A percentile compares a stretch with the other conserved stretches of the same genome.
Evolutionary conservation across 2,797 vertebrate genomes (phyloP).

Genomic region (Thalassophryne amazonica): DNA sequence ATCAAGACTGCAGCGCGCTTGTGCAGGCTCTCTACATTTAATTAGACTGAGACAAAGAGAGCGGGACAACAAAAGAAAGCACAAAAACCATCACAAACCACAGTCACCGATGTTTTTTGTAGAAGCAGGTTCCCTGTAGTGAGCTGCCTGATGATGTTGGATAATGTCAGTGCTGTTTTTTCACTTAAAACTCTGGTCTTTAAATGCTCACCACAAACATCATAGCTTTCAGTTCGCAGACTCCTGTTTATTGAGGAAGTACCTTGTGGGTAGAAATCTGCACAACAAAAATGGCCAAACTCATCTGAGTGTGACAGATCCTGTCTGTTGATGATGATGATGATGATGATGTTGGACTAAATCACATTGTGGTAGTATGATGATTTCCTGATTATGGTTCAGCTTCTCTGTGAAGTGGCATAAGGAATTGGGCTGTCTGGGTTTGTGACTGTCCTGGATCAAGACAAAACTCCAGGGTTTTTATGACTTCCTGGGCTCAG

Average conservation of each 20-base stretch:
- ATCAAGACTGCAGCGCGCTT: conserved; percentile 3
- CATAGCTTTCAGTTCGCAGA: not conserved
- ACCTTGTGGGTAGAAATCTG: conserved; percentile 2
- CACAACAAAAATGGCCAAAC: not conserved
- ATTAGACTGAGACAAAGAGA: not conserved
- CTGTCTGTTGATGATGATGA: too few species aligned
- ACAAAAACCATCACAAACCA: conserved; percentile 2
- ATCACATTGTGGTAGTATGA: too few species aligned
- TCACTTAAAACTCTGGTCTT: too few species aligned
- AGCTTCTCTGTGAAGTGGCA: too few species aligned
- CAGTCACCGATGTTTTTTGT: not conserved
- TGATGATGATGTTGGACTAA: too few species aligned
- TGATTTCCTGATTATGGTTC: too few species aligned
- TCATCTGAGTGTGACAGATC: conserved; percentile 1
- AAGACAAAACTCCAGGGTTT: too few species aligned
- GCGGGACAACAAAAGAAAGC: not conserved
- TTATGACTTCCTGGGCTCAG: too few species aligned
- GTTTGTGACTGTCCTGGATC: too few species aligned
- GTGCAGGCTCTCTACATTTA: conserved; percentile 16
- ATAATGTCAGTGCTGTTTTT: not conserved
- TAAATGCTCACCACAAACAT: not conserved
- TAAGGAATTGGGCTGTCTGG: too few species aligned
- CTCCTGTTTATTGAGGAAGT: conserved; percentile 10
- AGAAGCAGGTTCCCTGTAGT: not conserved
- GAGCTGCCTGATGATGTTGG: not conserved